Conservation (phyloP, 64 coral and sea anemone genomes). For the Pocillopora damicornis region DNA sequence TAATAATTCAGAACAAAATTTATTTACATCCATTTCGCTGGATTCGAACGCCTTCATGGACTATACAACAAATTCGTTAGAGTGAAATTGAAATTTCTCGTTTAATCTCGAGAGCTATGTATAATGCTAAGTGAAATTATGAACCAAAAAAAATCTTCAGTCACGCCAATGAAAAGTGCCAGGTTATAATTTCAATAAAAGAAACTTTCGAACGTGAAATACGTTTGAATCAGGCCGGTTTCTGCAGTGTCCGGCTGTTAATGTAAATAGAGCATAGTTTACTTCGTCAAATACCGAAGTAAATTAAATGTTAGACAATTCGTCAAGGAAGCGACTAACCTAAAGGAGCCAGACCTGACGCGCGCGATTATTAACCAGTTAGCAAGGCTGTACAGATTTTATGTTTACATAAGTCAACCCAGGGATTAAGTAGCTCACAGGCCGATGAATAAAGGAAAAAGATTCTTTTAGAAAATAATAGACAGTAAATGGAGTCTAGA, state of each 20-base stretch:
- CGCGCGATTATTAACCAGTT: background rate
- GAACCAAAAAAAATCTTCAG: background rate
- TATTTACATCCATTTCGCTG: too few species aligned
- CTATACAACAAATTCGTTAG: too few species aligned
- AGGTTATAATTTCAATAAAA: background rate
- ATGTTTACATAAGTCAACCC: constrained; percentile 18
- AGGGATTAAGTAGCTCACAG: background rate
- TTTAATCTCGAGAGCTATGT: too few species aligned
- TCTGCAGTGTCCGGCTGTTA: constrained; percentile 14
- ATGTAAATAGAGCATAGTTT: background rate
- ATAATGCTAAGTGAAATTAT: background rate
- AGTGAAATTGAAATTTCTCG: too few species aligned
- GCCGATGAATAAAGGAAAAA: background rate
- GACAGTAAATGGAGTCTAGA: constrained; percentile 12
- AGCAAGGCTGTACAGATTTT: background rate
- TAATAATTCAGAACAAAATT: too few species aligned
- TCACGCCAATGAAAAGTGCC: background rate
- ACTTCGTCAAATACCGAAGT: background rate
- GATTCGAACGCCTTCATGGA: too few species aligned
- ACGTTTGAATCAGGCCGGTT: constrained; percentile 2
- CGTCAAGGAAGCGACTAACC: background rate
- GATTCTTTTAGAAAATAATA: constrained; percentile 17
- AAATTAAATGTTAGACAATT: background rate
- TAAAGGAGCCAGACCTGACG: background rate
- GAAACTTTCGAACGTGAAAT: background rate